Base-by-base conservation (phyloP, 2,113 vertebrate genomes). In the Rhea pennata region DNA sequence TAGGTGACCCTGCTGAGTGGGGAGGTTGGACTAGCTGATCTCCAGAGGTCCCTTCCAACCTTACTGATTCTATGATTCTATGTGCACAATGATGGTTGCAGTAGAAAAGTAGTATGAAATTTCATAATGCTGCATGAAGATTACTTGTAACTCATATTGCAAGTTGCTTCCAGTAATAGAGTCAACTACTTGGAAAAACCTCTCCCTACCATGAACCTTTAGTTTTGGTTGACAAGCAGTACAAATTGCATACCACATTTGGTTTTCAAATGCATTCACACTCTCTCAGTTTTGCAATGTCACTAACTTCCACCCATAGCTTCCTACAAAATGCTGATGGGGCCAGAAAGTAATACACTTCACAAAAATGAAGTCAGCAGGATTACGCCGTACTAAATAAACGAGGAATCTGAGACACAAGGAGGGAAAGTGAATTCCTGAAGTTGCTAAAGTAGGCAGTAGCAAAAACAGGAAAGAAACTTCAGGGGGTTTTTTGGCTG, bases 371-470 rank as follows among this genome's bases (percentile, higher is more conserved):
- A 96, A 91, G 39, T 51, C 65, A 75, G 65, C 33, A 59, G 10
- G 51, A 92, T 78, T 88, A 87, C 31, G 69, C 76, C 53, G 51
- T 83, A 53, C 75, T 93, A 84, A 65, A 53, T 58, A 90, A 19
- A 48, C 19, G 46, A 48, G 46, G 56, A 59, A 59, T 59, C 56
- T 33, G 56, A 59, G 56, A 59, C 16, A 59, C 56, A 59, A 72
- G 79, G 65, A 84, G 46, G 67, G 61, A 91, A 96, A 96, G 15
- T 33, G 24, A 89, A 89, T 96, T 89, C 84, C 81, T 89, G 17
- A 87, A 92, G 74, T 71, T 84, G 42, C 58, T 91, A 50, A 82
- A 56, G 76, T 51, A 90, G 59, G 33, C 83, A 88, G 8, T 77
- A 2, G 5, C 24, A 95, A 82, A 93, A 92, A 12, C 70, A 69